Conservation (phyloP, 2,888 invertebrate species). For the Nemurella pictetii region DNA sequence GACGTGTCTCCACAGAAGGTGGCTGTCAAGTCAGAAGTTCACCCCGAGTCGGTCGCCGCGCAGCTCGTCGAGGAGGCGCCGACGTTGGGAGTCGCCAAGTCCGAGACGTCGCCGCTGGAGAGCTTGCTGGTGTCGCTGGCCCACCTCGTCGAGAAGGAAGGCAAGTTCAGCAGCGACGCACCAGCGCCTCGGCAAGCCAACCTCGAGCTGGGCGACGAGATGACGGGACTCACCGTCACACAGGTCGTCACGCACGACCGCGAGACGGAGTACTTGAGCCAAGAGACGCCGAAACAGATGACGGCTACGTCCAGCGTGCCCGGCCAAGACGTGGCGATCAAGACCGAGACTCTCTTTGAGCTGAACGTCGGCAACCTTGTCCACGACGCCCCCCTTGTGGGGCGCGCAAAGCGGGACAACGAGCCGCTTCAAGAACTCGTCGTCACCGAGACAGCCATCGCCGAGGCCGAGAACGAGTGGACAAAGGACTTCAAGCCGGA, state of each 20-base stretch:
- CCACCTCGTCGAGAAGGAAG: constrained; percentile 44
- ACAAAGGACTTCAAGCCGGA: constrained; percentile 38
- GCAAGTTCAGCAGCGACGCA: constrained; percentile 46
- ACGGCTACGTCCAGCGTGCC: constrained; percentile 38
- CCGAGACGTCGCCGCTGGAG: constrained; percentile 45
- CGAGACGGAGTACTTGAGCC: constrained; percentile 47
- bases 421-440: constrained; percentile 41
- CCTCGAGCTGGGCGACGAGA: constrained; percentile 49
- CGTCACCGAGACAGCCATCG: constrained; percentile 42
- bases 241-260: constrained; percentile 50
- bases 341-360: constrained; percentile 42
- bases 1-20: constrained; percentile 56
- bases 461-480: constrained; percentile 41
- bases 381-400: constrained; percentile 39
- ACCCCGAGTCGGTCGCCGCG: constrained; percentile 52
- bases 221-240: constrained; percentile 47
- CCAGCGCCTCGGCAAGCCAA: constrained; percentile 50
- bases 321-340: constrained; percentile 40
- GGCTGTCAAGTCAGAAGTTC: constrained; percentile 55
- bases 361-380: constrained; percentile 37
- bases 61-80: constrained; percentile 49
- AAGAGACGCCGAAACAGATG: constrained; percentile 40
- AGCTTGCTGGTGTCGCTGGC: constrained; percentile 45
- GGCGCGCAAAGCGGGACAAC: constrained; percentile 43
- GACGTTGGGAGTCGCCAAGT: constrained; percentile 38